These are phyloP conservation scores for Ridgeia piscesae DNA, from an alignment of 1,140 invertebrate genomes.

Conservation along the genomic window DNA sequence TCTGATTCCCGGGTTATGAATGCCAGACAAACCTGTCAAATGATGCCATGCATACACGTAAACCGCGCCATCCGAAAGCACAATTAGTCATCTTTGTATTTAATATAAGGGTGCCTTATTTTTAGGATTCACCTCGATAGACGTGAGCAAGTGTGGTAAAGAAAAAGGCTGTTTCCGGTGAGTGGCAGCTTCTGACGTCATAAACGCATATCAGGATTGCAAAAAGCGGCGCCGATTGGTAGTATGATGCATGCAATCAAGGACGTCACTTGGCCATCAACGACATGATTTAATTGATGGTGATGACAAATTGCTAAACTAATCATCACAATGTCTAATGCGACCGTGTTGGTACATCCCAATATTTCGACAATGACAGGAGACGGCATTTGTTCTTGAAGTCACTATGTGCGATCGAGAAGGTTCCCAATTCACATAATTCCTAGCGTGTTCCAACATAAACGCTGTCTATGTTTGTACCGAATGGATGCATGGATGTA, in stretches of 20 bases:
- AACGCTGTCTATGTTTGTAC: too few relatives aligned
- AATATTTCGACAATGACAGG: too few relatives aligned
- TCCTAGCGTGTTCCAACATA: too few relatives aligned
- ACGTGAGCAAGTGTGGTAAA: slow-evolving; percentile 18
- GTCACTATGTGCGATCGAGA: too few relatives aligned
- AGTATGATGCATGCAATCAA: not conserved
- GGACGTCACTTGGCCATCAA: not conserved
- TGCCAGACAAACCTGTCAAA: not conserved
- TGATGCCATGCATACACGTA: not conserved
- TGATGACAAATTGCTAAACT: too few relatives aligned
- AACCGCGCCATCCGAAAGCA: not conserved
- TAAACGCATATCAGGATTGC: not conserved
- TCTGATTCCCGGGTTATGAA: slow-evolving; percentile 1
- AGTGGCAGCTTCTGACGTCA: not conserved
- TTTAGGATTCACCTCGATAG: slow-evolving; percentile 24
- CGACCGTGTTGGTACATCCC: too few relatives aligned
- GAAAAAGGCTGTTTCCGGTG: slow-evolving; percentile 29
- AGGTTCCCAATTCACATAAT: too few relatives aligned
- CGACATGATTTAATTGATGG: too few relatives aligned
- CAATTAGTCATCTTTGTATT: not conserved
- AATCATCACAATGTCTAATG: too few relatives aligned
- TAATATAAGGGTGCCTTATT: not conserved
- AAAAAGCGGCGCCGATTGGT: not conserved
- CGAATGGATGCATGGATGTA: too few relatives aligned
- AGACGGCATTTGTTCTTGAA: too few relatives aligned